Percentiles rank a stretch among this genome's conserved stretches.
phyloP scores from a whole-genome alignment of 2,797 vertebrate genomes.

The Mus spretus region DNA sequence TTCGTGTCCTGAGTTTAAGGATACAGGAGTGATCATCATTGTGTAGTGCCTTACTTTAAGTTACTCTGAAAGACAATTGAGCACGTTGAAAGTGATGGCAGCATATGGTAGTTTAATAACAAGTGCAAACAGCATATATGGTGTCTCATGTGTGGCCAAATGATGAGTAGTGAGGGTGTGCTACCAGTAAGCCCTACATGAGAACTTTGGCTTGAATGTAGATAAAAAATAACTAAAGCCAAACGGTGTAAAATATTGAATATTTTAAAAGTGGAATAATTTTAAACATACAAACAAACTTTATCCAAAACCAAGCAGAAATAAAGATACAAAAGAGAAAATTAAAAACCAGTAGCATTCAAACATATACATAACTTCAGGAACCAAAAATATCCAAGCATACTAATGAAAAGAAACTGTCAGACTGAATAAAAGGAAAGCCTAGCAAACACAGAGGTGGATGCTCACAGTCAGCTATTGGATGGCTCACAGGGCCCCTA shows the following conservation, averaged over 20 bases:
- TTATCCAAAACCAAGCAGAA: slow-evolving; percentile 28
- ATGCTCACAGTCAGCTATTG: no score
- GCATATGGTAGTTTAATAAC: neutral
- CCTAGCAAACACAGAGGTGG: no score
- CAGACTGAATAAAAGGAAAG: slow-evolving; percentile 41
- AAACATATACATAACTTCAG: slow-evolving; percentile 4
- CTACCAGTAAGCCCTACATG: neutral
- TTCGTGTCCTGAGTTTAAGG: neutral
- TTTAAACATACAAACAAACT: neutral
- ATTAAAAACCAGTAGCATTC: slow-evolving; percentile 17
- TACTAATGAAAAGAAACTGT: slow-evolving; percentile 30
- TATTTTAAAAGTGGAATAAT: neutral
- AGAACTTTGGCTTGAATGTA: slow-evolving; percentile 23
- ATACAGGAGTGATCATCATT: neutral
- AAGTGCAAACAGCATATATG: neutral
- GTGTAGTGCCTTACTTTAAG: neutral
- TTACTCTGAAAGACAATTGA: neutral
- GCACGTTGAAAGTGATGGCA: neutral
- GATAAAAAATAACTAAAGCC: neutral
- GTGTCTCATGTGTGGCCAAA: neutral
- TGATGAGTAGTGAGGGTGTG: neutral
- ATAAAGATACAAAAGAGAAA: slow-evolving; percentile 40
- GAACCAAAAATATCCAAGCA: slow-evolving; percentile 27
- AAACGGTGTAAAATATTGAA: neutral
- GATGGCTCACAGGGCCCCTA: no score